phyloP scores from a whole-genome alignment of 2,888 invertebrate genomes.

The Nudaria mundana region DNA sequence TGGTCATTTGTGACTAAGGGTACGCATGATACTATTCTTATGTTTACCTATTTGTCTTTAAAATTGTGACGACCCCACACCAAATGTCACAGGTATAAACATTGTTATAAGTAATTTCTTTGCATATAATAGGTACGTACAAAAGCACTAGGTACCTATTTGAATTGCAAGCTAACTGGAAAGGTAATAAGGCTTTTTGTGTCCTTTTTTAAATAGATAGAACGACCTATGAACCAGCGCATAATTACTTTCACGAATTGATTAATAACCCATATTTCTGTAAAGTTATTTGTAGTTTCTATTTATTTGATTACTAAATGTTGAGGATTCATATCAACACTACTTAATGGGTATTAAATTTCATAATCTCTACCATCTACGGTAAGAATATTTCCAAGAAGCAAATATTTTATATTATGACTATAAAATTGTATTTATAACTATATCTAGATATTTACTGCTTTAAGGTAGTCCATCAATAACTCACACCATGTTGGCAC shows the following conservation, averaged over 20 bases:
- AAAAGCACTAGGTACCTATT: constrained; percentile 1
- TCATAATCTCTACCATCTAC: background rate
- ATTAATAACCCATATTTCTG: constrained; percentile 9
- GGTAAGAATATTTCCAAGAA: background rate
- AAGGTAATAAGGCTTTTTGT: constrained; percentile 9
- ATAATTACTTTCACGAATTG: constrained; percentile 5
- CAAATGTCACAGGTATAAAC: too few species aligned
- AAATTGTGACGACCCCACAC: too few species aligned
- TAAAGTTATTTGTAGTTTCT: constrained; percentile 12
- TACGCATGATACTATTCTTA: too few species aligned
- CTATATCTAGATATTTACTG: background rate
- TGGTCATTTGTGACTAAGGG: constrained; percentile 4
- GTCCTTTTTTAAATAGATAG: constrained; percentile 7
- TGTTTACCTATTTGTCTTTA: constrained; percentile 15
- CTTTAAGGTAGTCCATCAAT: constrained; percentile 22
- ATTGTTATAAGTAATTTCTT: too few species aligned
- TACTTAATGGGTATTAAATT: constrained; percentile 17
- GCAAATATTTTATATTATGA: too few species aligned
- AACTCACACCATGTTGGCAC: constrained; percentile 33
- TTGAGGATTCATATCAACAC: constrained; percentile 25
- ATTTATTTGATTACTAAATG: constrained; percentile 18
- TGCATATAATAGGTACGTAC: constrained; percentile 8
- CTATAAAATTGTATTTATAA: too few species aligned
- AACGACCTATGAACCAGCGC: constrained; percentile 4
- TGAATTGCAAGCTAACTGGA: constrained; percentile 16